Percentiles rank a stretch among this genome's conserved stretches.
phyloP scores from a whole-genome alignment of 2,113 vertebrate genomes.

The Toxotes jaculatrix region DNA sequence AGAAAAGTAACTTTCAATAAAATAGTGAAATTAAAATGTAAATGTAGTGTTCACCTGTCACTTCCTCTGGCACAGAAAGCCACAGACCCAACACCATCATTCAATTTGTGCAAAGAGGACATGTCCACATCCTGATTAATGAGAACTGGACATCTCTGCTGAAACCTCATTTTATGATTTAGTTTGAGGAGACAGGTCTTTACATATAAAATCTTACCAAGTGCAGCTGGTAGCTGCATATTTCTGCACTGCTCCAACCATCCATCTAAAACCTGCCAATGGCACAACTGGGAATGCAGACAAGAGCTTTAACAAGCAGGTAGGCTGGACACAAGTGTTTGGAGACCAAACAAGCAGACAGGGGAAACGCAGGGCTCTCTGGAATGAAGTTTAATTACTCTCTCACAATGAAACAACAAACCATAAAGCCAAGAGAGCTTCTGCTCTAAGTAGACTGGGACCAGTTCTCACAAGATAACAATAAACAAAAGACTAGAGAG shows the following conservation, averaged over 20 bases:
- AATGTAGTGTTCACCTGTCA: not conserved
- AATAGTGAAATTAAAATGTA: not conserved
- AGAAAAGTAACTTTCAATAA: not conserved
- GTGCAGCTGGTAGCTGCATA: constrained; percentile 12
- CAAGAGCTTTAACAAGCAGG: constrained; percentile 53
- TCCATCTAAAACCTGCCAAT: constrained; percentile 20
- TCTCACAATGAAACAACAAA: constrained; percentile 52
- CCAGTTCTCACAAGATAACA: constrained; percentile 32
- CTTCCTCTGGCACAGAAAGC: not conserved
- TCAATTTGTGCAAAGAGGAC: constrained; percentile 2
- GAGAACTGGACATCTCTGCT: not conserved
- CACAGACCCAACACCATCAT: not conserved
- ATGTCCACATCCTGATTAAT: not conserved
- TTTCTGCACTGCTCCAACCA: constrained; percentile 13
- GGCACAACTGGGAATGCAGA: constrained; percentile 8
- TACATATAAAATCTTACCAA: constrained; percentile 17
- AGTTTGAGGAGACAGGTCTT: not conserved
- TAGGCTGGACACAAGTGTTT: constrained; percentile 14
- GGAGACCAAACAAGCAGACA: constrained; percentile 30
- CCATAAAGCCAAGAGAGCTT: constrained; percentile 24
- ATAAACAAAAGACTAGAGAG: constrained; percentile 34
- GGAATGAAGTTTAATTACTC: constrained; percentile 57
- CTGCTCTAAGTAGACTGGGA: constrained; percentile 26
- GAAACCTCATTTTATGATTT: constrained; percentile 3
- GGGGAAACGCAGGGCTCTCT: constrained; percentile 6